Evolutionary conservation across 1,140 invertebrate species (phyloP), one percentile per base, ranked within the genome.

Genomic region (Panonychus citri): DNA sequence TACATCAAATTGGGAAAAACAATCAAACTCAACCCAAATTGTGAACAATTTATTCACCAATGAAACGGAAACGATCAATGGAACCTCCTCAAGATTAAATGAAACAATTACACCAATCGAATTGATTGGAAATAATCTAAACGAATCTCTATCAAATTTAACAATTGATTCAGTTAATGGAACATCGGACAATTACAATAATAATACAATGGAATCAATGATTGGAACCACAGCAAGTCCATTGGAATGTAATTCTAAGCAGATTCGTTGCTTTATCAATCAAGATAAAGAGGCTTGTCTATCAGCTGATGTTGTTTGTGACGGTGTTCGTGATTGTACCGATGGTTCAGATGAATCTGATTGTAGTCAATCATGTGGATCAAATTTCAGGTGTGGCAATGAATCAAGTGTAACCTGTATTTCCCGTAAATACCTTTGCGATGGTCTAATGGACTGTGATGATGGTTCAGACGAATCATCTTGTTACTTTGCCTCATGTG

Each of bases 381-480:
- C 34, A 3, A 61, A 61, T 49, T 61, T 61, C 51, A 54, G 15
- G 17, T 61, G 60, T 42, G 43, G 27, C 24, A 61, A 61, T 52
- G 27, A 49, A 10, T 46, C 42, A 19, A n/a, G 17, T 10, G 56
- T 53, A 17, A 46, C 27, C 3, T 88, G 84, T 69, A 77, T 86
- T 50, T 82, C 82, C 0, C 73, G 78, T 3, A 80, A 81, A 0
- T 71, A 74, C 34, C 27, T 34, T 3, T 87, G 85, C 67, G 82
- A 88, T 66, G 83, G 83, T 1, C 73, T 73, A 7, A 69, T 69
- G 34, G 81, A 87, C 64, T 87, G 84, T 66, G 78, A 79, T 0
- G 75, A 77, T 42, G 81, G 81, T 15, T 82, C 84, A 64, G 84
- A 87, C 63, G 85, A 88, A 68, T 67, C 73, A 7, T 77, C 78